phyloP scores from a whole-genome alignment of 1,140 invertebrate genomes.

The Lepidostoma basale region DNA sequence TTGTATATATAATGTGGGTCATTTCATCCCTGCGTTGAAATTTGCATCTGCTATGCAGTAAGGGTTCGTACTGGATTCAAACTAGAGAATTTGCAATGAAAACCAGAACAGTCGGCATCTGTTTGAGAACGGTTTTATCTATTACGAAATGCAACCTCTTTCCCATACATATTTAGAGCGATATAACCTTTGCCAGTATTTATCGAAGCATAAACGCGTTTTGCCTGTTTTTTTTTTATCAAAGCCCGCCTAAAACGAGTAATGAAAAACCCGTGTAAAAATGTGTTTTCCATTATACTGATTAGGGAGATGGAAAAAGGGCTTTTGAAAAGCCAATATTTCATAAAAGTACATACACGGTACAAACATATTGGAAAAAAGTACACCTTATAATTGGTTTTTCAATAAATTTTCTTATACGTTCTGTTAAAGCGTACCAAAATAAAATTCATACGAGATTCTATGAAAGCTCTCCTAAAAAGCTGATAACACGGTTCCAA shows the following conservation, averaged over 20 bases:
- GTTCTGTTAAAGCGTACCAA: neutral
- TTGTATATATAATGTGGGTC: too few relatives aligned
- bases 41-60: too few relatives aligned
- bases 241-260: slow-evolving; percentile 32
- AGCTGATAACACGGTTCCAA: neutral
- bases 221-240: slow-evolving; percentile 38
- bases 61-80: too few relatives aligned
- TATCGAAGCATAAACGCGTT: slow-evolving; percentile 42
- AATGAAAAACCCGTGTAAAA: slow-evolving; percentile 45
- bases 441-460: neutral
- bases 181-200: slow-evolving; percentile 43
- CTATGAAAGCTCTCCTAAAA: neutral
- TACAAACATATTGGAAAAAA: neutral
- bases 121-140: too few relatives aligned
- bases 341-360: neutral
- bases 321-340: slow-evolving; percentile 8
- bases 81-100: too few relatives aligned
- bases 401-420: slow-evolving; percentile 15
- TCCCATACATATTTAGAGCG: too few relatives aligned
- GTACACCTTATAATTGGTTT: slow-evolving; percentile 20
- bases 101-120: too few relatives aligned
- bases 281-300: slow-evolving; percentile 46
- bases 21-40: too few relatives aligned
- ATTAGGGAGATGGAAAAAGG: slow-evolving; percentile 40
- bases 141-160: too few relatives aligned